Percentiles rank a stretch among this genome's conserved stretches.
Evolutionary conservation across 2,797 vertebrate species (phyloP).

Genomic region (Acrossocheilus fasciatus): DNA sequence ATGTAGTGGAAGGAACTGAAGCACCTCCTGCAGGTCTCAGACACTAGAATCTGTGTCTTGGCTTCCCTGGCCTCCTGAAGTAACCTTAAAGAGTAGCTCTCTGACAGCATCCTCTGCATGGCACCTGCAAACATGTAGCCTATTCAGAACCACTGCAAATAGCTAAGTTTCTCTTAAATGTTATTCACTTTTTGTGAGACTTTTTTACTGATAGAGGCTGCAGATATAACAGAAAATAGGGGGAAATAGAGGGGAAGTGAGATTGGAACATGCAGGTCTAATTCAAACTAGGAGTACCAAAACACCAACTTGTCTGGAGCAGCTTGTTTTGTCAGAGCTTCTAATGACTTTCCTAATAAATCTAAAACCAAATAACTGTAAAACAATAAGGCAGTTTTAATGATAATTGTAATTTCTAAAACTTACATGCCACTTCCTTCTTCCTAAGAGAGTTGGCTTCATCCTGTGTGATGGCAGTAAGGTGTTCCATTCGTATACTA

Average conservation of each 20-base stretch:
- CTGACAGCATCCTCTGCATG: slow-evolving; percentile 95
- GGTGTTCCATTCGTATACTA: slow-evolving; percentile 90
- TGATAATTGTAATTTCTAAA: not conserved
- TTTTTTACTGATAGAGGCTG: not conserved
- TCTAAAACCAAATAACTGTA: not conserved
- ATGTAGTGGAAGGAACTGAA: not conserved
- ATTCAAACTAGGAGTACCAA: not conserved
- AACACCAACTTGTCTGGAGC: not conserved
- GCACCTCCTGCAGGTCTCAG: slow-evolving; percentile 90
- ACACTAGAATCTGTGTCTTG: slow-evolving; percentile 84
- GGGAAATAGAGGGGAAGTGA: not conserved
- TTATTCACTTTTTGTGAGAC: not conserved
- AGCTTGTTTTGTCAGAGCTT: not conserved
- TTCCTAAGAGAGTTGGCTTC: slow-evolving; percentile 88
- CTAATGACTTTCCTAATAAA: not conserved
- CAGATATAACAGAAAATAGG: not conserved
- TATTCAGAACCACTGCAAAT: slow-evolving; percentile 2
- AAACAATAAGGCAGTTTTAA: not conserved
- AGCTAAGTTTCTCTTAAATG: not conserved
- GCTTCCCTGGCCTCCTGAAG: slow-evolving; percentile 86
- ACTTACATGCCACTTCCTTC: slow-evolving; percentile 88
- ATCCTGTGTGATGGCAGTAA: slow-evolving; percentile 94
- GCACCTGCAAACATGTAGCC: slow-evolving; percentile 77
- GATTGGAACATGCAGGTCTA: not conserved
- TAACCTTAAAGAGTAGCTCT: slow-evolving; percentile 84